A percentile compares a stretch with the other conserved stretches of the same genome.
These are phyloP conservation scores for Apocrypta bakeri DNA, from an alignment of 1,140 invertebrate genomes.

Conservation along the genomic window DNA sequence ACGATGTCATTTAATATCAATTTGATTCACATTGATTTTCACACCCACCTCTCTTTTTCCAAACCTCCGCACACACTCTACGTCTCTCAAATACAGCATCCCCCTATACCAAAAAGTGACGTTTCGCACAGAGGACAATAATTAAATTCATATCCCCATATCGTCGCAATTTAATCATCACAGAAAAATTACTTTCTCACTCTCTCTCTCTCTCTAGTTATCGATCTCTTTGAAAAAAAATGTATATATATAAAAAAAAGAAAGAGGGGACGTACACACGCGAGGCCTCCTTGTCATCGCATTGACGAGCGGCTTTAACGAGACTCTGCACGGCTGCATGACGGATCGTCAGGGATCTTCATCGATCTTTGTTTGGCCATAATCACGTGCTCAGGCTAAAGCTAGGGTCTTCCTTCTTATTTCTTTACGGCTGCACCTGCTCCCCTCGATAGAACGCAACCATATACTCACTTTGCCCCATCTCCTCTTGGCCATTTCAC, in stretches of 20 bases:
- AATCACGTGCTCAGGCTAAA: constrained; percentile 49
- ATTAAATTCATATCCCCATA: neutral
- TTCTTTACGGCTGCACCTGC: neutral
- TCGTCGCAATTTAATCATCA: neutral
- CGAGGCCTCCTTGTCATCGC: constrained; percentile 1
- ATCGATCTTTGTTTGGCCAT: constrained; percentile 53
- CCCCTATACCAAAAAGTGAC: too few relatives aligned
- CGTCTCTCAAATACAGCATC: too few relatives aligned
- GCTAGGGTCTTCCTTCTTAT: neutral
- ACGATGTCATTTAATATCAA: too few relatives aligned
- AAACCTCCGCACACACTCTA: too few relatives aligned
- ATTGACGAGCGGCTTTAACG: constrained; percentile 24
- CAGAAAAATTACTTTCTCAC: neutral
- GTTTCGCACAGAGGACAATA: too few relatives aligned
- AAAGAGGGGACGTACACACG: neutral
- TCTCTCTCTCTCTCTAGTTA: constrained; percentile 38
- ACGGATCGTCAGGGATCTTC: constrained; percentile 39
- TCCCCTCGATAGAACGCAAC: neutral
- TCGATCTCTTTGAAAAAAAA: constrained; percentile 43
- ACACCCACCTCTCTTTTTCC: too few relatives aligned
- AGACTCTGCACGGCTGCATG: neutral
- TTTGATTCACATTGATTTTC: too few relatives aligned
- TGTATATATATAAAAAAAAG: constrained; percentile 38
- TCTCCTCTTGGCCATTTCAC: constrained; percentile 2
- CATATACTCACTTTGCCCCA: neutral